A percentile compares a stretch with the other conserved stretches of the same genome.
Conservation (phyloP, 2,888 invertebrate species). For the Lithodes maja region DNA sequence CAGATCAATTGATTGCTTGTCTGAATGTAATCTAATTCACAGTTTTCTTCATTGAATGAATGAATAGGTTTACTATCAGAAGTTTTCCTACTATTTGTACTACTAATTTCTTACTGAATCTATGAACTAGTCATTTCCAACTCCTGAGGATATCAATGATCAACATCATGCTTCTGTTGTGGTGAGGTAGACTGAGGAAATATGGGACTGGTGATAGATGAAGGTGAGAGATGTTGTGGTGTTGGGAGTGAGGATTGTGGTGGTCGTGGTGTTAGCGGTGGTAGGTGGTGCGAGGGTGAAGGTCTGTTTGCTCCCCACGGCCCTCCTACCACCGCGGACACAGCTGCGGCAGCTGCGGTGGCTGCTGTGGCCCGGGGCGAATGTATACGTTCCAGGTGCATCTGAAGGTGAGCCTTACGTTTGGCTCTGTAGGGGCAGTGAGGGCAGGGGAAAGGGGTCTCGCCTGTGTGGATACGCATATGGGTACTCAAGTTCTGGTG, state of each 20-base stretch:
- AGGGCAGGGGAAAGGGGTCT: slow-evolving; percentile 69
- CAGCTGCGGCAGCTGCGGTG: not conserved
- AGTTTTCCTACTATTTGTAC: too few relatives aligned
- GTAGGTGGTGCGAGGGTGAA: slow-evolving; percentile 30
- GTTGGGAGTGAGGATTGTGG: slow-evolving; percentile 19
- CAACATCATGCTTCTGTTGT: slow-evolving; percentile 31
- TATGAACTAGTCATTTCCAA: not conserved
- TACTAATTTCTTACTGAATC: not conserved
- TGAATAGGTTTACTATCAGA: too few relatives aligned
- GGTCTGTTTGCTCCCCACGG: slow-evolving; percentile 44
- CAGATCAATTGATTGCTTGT: too few relatives aligned
- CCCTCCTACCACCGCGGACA: not conserved
- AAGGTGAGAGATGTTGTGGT: slow-evolving; percentile 27
- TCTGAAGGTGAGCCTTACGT: slow-evolving; percentile 67
- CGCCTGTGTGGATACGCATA: slow-evolving; percentile 69
- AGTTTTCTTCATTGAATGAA: too few relatives aligned
- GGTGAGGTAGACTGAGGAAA: slow-evolving; percentile 38
- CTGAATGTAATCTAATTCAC: too few relatives aligned
- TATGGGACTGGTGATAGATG: not conserved
- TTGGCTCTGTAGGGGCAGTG: slow-evolving; percentile 68
- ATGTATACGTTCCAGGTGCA: slow-evolving; percentile 62
- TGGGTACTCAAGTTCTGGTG: slow-evolving; percentile 69
- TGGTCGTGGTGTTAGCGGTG: slow-evolving; percentile 31
- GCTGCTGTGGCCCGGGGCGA: slow-evolving; percentile 32
- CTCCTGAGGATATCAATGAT: slow-evolving; percentile 7